Evolutionary conservation across 2,797 vertebrate genomes (phyloP), one percentile per base, ranked within the genome.

Genomic region (Anabacerthia variegaticeps): DNA sequence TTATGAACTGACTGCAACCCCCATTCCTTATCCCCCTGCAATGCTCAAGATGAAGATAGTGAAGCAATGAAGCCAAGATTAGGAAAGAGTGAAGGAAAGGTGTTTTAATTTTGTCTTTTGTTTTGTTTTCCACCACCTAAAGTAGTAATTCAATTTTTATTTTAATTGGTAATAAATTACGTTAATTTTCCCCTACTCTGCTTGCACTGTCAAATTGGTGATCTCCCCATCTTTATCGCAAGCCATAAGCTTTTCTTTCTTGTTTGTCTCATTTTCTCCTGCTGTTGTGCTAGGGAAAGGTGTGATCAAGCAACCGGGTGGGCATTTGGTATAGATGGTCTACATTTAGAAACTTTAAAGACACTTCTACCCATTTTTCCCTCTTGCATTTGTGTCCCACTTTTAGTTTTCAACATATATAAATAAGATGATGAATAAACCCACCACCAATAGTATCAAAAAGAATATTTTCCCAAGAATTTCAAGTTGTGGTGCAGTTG

Each of bases 311-410:
- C 3, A 77, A 20, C 13, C 48, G 14, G 11, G 2, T 28, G 4
- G 5, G 3, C 8, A 46, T 46, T 71, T 62, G 15, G 2, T n/a
- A 4, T 23, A 66, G 7, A 34, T 36, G 2, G 3, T 59, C 24
- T 81, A 14, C 12, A 32, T 58, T 83, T 77, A 43, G 20, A 80
- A 72, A 56, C 23, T 43, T 93, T 30, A 51, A 36, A 52, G 36
- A 63, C 8, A n/a, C 0, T 65, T 66, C 6, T 34, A 43, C 2
- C 1, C 4, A 30, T 10, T 74, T 81, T 19, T 7, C 3, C 7
- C 5, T 52, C 16, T 55, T 37, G 5, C 1, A 6, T 55, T 52
- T 56, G 3, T 30, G n/a, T 68, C 6, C 4, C 7, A 46, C 3
- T 24, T 82, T 49, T 12, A 56, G 15, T 58, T 91, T 68, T 71